phyloP scores from a whole-genome alignment of 2,113 vertebrate genomes.

The Oryzias celebensis region DNA sequence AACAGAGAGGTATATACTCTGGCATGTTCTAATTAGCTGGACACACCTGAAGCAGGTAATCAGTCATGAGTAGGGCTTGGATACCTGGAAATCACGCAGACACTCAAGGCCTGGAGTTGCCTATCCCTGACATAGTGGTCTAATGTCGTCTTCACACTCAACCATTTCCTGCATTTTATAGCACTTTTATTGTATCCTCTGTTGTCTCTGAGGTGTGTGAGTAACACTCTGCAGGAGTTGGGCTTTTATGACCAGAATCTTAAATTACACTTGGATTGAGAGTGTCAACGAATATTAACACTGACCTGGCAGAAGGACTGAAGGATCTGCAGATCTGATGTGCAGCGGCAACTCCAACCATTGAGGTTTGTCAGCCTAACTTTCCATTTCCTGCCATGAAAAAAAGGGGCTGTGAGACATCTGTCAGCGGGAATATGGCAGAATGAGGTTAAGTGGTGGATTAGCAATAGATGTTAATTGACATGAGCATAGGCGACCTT shows the following conservation, averaged over 20 bases:
- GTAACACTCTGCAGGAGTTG: conserved; percentile 54
- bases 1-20: too few relatives aligned
- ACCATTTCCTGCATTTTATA: conserved; percentile 63
- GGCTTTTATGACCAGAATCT: conserved; percentile 53
- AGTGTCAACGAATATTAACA: conserved; percentile 60
- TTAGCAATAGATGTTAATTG: conserved; percentile 55
- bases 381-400: conserved; percentile 57
- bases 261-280: conserved; percentile 38
- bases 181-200: conserved; percentile 46
- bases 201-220: conserved; percentile 62
- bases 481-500: conserved; percentile 15
- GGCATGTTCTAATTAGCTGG: too few relatives aligned
- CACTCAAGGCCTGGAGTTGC: too few relatives aligned
- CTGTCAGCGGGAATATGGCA: conserved; percentile 43
- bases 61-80: too few relatives aligned
- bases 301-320: conserved; percentile 29
- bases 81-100: too few relatives aligned
- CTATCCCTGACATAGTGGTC: not conserved
- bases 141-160: conserved; percentile 26
- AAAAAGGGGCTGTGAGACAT: conserved; percentile 52
- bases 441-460: conserved; percentile 37
- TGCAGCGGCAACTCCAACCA: conserved; percentile 25
- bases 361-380: conserved; percentile 46
- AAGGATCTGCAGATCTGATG: conserved; percentile 17
- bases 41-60: too few relatives aligned